Percentiles rank a stretch among this genome's conserved stretches.
These are phyloP conservation scores for Acanthopleura granulata DNA, from an alignment of 2,888 invertebrate genomes.

Conservation along the genomic window DNA sequence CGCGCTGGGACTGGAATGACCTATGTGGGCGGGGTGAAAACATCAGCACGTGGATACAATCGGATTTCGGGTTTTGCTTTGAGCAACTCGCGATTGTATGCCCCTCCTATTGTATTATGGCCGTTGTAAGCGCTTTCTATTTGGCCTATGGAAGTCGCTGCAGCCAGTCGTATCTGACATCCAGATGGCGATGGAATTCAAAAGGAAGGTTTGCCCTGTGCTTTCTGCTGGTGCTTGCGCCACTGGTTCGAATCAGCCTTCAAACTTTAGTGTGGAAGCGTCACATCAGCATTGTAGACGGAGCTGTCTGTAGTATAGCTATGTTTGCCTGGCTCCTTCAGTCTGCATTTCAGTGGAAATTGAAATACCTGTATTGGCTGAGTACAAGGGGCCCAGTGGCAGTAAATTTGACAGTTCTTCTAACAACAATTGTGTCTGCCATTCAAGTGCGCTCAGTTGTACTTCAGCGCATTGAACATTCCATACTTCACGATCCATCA, in stretches of 20 bases:
- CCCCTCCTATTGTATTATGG: constrained; percentile 81
- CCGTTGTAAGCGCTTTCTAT: constrained; percentile 84
- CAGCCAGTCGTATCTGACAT: constrained; percentile 75
- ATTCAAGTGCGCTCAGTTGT: constrained; percentile 80
- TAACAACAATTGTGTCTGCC: constrained; percentile 78
- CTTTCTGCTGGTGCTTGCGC: constrained; percentile 77
- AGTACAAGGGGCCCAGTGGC: constrained; percentile 79
- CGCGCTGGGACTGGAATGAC: constrained; percentile 44
- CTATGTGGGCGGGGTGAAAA: constrained; percentile 60
- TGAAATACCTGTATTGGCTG: constrained; percentile 71
- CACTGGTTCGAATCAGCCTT: constrained; percentile 76
- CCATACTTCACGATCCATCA: constrained; percentile 36
- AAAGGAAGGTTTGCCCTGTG: constrained; percentile 69
- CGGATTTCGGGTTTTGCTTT: constrained; percentile 88
- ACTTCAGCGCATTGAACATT: constrained; percentile 37
- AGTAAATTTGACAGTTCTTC: constrained; percentile 79
- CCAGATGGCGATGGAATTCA: constrained; percentile 70
- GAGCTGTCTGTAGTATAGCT: constrained; percentile 79
- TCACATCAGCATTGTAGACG: constrained; percentile 75
- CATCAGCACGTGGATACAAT: constrained; percentile 71
- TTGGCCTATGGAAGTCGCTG: constrained; percentile 79
- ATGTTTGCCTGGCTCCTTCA: constrained; percentile 87
- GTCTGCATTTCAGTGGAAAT: constrained; percentile 79
- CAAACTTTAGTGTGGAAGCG: constrained; percentile 56
- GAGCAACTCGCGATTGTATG: constrained; percentile 83